Conservation (phyloP, 2,113 vertebrate genomes). For the Cheilinus undulatus region DNA sequence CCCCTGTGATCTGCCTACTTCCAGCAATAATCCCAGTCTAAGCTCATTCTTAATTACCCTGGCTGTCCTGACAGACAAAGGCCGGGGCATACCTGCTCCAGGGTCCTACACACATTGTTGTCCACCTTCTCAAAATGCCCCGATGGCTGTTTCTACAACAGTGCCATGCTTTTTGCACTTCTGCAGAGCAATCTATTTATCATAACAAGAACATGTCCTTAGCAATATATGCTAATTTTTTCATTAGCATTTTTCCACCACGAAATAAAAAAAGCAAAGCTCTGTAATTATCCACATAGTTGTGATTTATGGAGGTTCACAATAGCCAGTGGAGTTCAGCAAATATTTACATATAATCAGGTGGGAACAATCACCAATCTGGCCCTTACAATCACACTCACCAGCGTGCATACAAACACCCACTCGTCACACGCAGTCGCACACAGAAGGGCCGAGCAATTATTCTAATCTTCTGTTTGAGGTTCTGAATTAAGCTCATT, state of each 20-base stretch:
- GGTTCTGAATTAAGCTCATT: constrained; percentile 69
- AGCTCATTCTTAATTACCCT: constrained; percentile 81
- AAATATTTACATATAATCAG: constrained; percentile 75
- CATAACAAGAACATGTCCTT: constrained; percentile 36
- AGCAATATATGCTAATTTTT: constrained; percentile 41
- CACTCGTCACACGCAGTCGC: constrained; percentile 16
- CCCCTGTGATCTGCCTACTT: constrained; percentile 76
- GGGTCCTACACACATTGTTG: constrained; percentile 44
- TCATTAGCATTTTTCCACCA: constrained; percentile 60
- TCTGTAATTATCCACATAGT: constrained; percentile 48
- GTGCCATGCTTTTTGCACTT: constrained; percentile 50
- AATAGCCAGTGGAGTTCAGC: constrained; percentile 61
- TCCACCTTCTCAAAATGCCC: constrained; percentile 19
- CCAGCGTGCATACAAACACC: constrained; percentile 43
- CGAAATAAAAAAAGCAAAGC: constrained; percentile 69
- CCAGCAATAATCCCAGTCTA: constrained; percentile 76
- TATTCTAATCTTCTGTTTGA: constrained; percentile 65
- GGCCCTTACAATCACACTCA: constrained; percentile 23
- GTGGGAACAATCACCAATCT: constrained; percentile 65
- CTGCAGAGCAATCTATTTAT: constrained; percentile 46
- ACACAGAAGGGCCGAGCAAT: constrained; percentile 42
- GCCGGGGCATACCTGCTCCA: constrained; percentile 49
- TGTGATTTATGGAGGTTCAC: constrained; percentile 65
- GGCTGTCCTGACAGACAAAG: constrained; percentile 68
- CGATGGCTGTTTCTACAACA: constrained; percentile 15